These are phyloP conservation scores for Cerastis leucographa DNA, from an alignment of 2,888 invertebrate genomes.

Conservation along the genomic window DNA sequence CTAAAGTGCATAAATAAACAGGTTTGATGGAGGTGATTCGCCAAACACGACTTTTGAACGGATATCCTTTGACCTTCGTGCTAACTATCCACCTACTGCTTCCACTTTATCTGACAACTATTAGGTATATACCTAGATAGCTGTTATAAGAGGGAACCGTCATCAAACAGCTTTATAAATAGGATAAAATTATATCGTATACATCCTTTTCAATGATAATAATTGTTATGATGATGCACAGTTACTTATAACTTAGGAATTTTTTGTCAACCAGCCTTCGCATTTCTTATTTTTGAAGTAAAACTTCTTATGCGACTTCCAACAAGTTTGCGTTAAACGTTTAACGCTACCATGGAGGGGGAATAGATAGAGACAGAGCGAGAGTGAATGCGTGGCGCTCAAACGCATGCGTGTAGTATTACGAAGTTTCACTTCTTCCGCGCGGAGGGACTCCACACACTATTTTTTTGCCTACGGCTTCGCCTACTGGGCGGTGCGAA, in stretches of 20 bases:
- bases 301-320: no score
- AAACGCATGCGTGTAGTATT: no score
- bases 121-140: constrained; percentile 1
- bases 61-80: constrained; percentile 34
- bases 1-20: constrained; percentile 2
- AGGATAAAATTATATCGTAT: not conserved
- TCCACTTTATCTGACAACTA: not conserved
- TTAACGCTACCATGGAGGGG: no score
- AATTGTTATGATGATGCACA: not conserved
- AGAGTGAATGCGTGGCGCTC: no score
- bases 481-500: no score
- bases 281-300: not conserved
- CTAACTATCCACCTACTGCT: not conserved
- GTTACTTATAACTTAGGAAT: not conserved
- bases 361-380: no score
- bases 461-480: not conserved
- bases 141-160: not conserved
- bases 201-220: constrained; percentile 6
- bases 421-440: no score
- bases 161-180: not conserved
- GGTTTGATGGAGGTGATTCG: constrained; percentile 5
- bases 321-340: no score
- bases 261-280: not conserved
- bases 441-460: no score
- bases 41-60: constrained; percentile 14